phyloP scores from a whole-genome alignment of 2,113 vertebrate species.

The Columba livia region DNA sequence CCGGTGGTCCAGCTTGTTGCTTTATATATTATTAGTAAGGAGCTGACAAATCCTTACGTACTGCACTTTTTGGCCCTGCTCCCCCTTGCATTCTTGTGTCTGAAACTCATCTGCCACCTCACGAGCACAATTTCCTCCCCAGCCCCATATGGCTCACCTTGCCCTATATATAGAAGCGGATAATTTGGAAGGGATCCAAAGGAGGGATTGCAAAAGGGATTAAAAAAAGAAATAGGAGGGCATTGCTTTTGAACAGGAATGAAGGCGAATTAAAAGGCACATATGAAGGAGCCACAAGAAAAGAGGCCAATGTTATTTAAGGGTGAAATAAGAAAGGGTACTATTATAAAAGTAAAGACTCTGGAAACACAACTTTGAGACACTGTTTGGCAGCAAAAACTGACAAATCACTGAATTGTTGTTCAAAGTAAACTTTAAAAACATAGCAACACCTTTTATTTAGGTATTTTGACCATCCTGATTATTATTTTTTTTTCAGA shows the following conservation, averaged over 20 bases:
- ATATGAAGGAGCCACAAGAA: neutral
- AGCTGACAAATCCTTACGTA: neutral
- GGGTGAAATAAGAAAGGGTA: neutral
- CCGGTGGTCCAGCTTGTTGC: neutral
- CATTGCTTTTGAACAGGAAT: neutral
- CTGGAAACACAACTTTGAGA: neutral
- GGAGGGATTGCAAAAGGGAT: neutral
- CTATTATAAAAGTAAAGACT: neutral
- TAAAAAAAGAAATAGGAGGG: neutral
- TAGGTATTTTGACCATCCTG: neutral
- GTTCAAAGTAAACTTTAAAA: neutral
- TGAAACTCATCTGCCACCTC: neutral
- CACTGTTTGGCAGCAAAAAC: neutral
- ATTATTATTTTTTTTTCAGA: neutral
- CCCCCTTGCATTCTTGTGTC: neutral
- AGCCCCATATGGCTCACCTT: slow-evolving; percentile 19
- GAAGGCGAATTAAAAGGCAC: neutral
- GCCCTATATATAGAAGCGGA: neutral
- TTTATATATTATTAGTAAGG: neutral
- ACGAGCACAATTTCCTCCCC: slow-evolving; percentile 12
- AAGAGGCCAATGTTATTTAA: neutral
- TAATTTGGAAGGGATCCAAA: slow-evolving; percentile 25
- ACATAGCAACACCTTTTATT: rapidly evolving
- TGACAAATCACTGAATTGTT: rapidly evolving
- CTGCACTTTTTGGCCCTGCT: neutral